phyloP scores from a whole-genome alignment of 1,140 invertebrate genomes.

The Drosophila repletoides region DNA sequence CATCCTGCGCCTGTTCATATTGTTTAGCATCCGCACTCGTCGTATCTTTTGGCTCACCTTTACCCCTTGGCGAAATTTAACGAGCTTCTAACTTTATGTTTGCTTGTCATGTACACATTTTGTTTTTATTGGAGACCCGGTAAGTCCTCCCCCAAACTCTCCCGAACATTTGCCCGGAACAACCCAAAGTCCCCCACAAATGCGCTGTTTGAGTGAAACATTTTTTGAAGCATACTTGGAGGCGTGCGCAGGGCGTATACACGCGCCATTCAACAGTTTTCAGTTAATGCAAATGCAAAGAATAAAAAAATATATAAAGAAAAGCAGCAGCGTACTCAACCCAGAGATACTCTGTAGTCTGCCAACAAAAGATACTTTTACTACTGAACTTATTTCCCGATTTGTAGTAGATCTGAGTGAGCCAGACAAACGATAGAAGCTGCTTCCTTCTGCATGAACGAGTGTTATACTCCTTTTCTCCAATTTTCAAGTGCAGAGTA shows the following conservation, averaged over 20 bases:
- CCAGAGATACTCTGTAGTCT: no score
- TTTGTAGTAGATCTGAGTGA: no score
- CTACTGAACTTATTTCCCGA: no score
- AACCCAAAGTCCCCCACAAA: background rate
- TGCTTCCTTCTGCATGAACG: no score
- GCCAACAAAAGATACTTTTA: no score
- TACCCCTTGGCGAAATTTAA: conserved; percentile 76
- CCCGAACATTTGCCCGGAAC: background rate
- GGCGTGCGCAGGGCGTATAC: conserved; percentile 10
- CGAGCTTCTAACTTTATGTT: conserved; percentile 79
- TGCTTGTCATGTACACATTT: conserved; percentile 78
- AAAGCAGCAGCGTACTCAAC: no score
- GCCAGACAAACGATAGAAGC: no score
- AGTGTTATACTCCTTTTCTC: no score
- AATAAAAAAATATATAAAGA: conserved; percentile 17
- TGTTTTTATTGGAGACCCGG: conserved; percentile 69
- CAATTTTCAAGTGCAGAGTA: no score
- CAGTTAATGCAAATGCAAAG: conserved; percentile 54
- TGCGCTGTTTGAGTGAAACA: conserved; percentile 69
- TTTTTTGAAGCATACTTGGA: conserved; percentile 63
- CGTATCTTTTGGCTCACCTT: conserved; percentile 21
- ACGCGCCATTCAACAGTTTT: conserved; percentile 50
- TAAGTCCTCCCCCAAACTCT: background rate
- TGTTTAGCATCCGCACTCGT: conserved; percentile 5
- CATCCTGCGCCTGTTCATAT: conserved; percentile 40